These are phyloP conservation scores for Oscheius sp. DNA, from an alignment of 2,888 invertebrate genomes.

Conservation along the genomic window DNA sequence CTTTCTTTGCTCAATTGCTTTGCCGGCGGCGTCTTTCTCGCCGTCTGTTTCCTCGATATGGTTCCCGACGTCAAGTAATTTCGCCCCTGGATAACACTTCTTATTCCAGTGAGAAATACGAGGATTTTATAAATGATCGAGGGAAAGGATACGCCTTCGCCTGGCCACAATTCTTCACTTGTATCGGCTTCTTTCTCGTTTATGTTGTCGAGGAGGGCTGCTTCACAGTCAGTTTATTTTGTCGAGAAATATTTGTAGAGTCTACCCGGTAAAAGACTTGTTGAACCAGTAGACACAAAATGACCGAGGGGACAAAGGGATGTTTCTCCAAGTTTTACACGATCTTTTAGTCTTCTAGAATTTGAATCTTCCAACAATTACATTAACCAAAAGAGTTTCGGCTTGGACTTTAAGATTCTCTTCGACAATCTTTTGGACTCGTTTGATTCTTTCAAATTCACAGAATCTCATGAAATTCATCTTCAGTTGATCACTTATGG, in stretches of 20 bases:
- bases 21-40: slow-evolving; percentile 63
- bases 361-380: too few species aligned
- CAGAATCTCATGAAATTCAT: too few species aligned
- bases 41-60: slow-evolving; percentile 65
- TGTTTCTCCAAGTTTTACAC: too few species aligned
- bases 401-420: too few species aligned
- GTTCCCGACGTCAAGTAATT: slow-evolving; percentile 64
- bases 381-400: too few species aligned
- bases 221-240: neutral
- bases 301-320: neutral
- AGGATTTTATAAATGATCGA: slow-evolving; percentile 34
- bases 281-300: neutral
- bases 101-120: slow-evolving; percentile 39
- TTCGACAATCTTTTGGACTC: too few species aligned
- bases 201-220: slow-evolving; percentile 66
- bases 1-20: slow-evolving; percentile 44
- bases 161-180: slow-evolving; percentile 64
- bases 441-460: too few species aligned
- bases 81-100: neutral
- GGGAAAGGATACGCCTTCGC: slow-evolving; percentile 49
- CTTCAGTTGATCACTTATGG: too few species aligned
- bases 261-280: neutral
- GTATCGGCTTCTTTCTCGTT: slow-evolving; percentile 67
- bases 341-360: too few species aligned
- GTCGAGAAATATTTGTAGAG: neutral